Base-by-base conservation (phyloP, 2,888 invertebrate species). In the Boloria euphrosyne region DNA sequence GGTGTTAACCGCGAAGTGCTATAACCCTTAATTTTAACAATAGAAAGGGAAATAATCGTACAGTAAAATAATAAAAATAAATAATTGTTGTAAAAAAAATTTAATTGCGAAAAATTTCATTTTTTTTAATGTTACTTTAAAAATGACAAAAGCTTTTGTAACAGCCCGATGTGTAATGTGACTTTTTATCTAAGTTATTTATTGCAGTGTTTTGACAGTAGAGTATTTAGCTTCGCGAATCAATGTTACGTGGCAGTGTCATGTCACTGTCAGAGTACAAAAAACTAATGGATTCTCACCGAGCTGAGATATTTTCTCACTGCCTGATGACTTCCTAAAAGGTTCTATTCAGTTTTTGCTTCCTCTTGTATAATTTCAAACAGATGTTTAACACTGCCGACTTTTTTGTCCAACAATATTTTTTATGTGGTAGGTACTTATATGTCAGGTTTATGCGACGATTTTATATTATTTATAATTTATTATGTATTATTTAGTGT, bases 231-330 rank as follows among this genome's bases (percentile, higher is more conserved):
- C 74, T 86, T 84, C 78, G 81, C 84, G 79, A 85, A 77, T 82
- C 81, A 80, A 66, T 58, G 63, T 57, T 62, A 68, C 64, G 68
- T 55, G 64, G 59, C 75, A 78, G 73, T 75, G 77, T 81, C 86
- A 81, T 84, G 86, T 87, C 84, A 86, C 77, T 89, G 89, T 87
- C 88, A 85, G 76, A 57, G 62, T 57, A 66, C 68, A 73, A 75
- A 73, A 75, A 72, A 71, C 52, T 73, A 73, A 74, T 74, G 73
- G 72, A 67, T 65, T 71, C 66, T 61, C 61, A 57, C 54, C 65
- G 49, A 43, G 60, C 55, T 55, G 51, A 65, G 16, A 58, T 61
- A 65, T 67, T 69, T 68, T 62, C 55, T 52, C 49, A 62, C 62
- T 59, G 44, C 31, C 61, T 66, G 22, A 59, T 47, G 59, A 59